phyloP scores from a whole-genome alignment of 2,888 invertebrate genomes.

The Andrena flavipes region DNA sequence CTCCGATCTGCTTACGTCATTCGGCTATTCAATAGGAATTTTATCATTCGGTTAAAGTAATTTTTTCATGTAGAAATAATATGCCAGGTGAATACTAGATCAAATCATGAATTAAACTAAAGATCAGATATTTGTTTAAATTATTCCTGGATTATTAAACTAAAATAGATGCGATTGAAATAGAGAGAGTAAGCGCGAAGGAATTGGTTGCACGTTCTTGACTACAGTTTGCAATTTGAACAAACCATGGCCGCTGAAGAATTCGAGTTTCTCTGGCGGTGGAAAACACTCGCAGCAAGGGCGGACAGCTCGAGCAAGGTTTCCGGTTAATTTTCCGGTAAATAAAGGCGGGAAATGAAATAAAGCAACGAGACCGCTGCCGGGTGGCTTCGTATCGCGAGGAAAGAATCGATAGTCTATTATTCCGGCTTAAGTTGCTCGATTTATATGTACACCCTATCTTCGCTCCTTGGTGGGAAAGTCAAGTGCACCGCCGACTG shows the following conservation, averaged over 20 bases:
- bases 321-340: conserved; percentile 77
- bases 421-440: conserved; percentile 78
- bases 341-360: conserved; percentile 65
- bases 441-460: conserved; percentile 77
- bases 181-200: neutral
- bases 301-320: conserved; percentile 25
- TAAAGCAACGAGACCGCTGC: conserved; percentile 4
- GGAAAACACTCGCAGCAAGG: neutral
- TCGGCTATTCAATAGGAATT: neutral
- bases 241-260: neutral
- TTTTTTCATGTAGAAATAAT: no score
- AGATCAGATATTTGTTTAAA: neutral
- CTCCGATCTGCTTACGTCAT: conserved; percentile 11
- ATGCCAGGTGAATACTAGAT: no score
- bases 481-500: conserved; percentile 51
- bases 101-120: neutral
- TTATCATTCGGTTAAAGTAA: no score
- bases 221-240: neutral
- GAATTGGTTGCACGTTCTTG: neutral
- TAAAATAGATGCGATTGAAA: neutral
- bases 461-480: conserved; percentile 59
- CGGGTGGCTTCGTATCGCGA: conserved; percentile 46
- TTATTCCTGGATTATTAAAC: no score
- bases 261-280: neutral
- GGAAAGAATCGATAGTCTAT: conserved; percentile 80